Evolutionary conservation across 2,797 vertebrate species (phyloP).

Genomic region (Meda fulgida): DNA sequence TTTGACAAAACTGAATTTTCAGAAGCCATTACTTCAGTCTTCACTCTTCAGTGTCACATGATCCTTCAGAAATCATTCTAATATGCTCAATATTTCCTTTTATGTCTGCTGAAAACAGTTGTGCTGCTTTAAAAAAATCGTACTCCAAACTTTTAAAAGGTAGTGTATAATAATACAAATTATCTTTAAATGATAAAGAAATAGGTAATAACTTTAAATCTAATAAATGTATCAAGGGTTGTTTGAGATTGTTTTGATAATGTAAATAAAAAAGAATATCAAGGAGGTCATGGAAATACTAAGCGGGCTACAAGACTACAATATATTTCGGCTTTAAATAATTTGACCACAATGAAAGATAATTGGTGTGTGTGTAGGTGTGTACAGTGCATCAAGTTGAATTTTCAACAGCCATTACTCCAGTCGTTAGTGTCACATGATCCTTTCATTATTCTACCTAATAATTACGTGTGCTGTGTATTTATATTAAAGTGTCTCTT

Average conservation of each 20-base stretch:
- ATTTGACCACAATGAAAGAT: background rate
- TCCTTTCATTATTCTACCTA: background rate
- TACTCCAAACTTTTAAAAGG: background rate
- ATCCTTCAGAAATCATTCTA: background rate
- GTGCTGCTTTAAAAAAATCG: background rate
- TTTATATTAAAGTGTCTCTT: background rate
- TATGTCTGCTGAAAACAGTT: background rate
- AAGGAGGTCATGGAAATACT: background rate
- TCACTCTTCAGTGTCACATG: too few species aligned
- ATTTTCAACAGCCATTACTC: background rate
- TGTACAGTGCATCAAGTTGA: background rate
- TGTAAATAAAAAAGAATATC: background rate
- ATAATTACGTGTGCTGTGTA: background rate
- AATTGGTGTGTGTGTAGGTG: background rate
- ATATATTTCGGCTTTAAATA: background rate
- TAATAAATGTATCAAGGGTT: background rate
- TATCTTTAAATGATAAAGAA: background rate
- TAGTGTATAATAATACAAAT: background rate
- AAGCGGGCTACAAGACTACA: background rate
- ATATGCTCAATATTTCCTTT: background rate
- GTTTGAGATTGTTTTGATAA: background rate
- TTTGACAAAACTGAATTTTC: background rate
- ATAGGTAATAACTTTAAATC: background rate
- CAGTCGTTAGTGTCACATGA: background rate
- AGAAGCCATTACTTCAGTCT: background rate